Evolutionary conservation across 2,797 vertebrate species (phyloP).

Genomic region (Triplophysa yarkandensis): DNA sequence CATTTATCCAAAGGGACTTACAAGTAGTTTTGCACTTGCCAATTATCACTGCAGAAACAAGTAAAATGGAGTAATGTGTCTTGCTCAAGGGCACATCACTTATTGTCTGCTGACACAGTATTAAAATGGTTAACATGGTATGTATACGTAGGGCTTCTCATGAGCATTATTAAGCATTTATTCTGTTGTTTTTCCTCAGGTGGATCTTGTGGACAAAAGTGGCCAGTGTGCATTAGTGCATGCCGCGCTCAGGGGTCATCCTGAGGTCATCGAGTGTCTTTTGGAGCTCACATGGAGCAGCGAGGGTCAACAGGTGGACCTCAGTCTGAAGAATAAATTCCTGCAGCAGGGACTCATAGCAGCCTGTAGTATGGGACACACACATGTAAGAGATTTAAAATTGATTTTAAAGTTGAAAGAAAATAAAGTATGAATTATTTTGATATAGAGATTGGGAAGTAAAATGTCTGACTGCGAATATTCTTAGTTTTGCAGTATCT

Average conservation of each 20-base stretch:
- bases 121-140: no score
- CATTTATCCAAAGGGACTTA: no score
- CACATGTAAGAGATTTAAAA: conserved; percentile 37
- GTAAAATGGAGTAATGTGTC: no score
- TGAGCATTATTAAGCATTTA: no score
- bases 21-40: no score
- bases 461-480: neutral
- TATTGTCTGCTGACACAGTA: no score
- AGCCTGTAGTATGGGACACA: conserved; percentile 94
- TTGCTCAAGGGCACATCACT: no score
- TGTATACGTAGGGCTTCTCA: no score
- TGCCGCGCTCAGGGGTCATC: conserved; percentile 88
- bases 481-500: neutral
- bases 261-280: conserved; percentile 84
- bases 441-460: no score
- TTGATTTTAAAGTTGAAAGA: no score
- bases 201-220: conserved; percentile 91
- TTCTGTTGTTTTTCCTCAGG: conserved; percentile 66
- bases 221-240: conserved; percentile 94
- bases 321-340: conserved; percentile 81
- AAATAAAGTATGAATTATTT: no score
- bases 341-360: conserved; percentile 93
- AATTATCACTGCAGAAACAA: no score
- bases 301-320: conserved; percentile 76
- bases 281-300: conserved; percentile 82